Conservation (phyloP, 2,888 invertebrate species). For the Yponomeuta malinellus region DNA sequence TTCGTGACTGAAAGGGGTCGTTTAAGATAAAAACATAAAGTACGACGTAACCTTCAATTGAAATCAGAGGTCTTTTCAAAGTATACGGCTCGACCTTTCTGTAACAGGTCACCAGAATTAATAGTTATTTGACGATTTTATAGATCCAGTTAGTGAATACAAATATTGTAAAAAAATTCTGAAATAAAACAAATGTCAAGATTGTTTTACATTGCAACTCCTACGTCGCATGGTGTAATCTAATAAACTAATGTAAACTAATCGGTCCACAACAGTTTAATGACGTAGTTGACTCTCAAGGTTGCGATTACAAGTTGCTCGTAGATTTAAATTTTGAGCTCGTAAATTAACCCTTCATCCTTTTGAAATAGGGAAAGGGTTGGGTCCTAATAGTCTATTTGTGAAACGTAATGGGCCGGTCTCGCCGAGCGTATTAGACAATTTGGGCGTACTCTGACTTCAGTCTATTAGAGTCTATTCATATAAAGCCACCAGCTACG, state of each 20-base stretch:
- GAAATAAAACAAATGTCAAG: background rate
- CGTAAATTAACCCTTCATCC: slow-evolving; percentile 75
- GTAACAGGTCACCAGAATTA: background rate
- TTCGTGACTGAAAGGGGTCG: background rate
- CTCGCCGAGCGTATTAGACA: slow-evolving; percentile 66
- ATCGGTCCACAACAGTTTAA: slow-evolving; percentile 16
- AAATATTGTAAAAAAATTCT: no score
- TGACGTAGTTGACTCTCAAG: slow-evolving; percentile 56
- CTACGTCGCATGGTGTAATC: background rate
- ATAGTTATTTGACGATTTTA: background rate
- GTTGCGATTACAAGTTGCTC: slow-evolving; percentile 67
- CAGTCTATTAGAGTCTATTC: slow-evolving; percentile 37
- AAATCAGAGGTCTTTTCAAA: background rate
- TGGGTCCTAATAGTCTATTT: slow-evolving; percentile 74
- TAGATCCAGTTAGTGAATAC: background rate
- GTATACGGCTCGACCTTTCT: background rate
- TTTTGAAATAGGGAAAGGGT: slow-evolving; percentile 74
- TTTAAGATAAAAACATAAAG: background rate
- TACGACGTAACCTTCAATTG: background rate
- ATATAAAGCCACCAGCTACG: slow-evolving; percentile 12
- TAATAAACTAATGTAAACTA: slow-evolving; percentile 11
- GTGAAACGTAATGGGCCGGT: slow-evolving; percentile 69
- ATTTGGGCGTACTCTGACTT: slow-evolving; percentile 66
- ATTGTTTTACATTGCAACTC: background rate
- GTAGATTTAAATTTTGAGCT: slow-evolving; percentile 75